Conservation (phyloP, 2,888 invertebrate species). For the Anticlea derivata region DNA sequence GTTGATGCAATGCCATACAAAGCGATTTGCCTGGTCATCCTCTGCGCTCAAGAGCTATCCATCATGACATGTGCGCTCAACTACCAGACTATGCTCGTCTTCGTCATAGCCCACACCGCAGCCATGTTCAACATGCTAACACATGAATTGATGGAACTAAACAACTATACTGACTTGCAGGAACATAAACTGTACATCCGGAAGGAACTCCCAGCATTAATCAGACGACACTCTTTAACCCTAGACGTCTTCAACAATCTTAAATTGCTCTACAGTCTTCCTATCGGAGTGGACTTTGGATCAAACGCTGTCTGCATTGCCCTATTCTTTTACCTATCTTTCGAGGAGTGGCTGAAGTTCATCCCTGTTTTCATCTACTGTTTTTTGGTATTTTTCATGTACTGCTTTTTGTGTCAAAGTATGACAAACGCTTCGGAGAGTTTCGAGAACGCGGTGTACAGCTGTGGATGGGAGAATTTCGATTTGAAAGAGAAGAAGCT, state of each 20-base stretch:
- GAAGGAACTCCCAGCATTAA: constrained; percentile 47
- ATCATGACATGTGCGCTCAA: constrained; percentile 55
- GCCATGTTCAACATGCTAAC: constrained; percentile 61
- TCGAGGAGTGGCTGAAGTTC: constrained; percentile 58
- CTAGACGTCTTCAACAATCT: constrained; percentile 53
- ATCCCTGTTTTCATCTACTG: constrained; percentile 62
- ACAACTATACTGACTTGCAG: constrained; percentile 37
- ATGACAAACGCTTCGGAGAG: constrained; percentile 62
- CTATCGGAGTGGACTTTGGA: constrained; percentile 67
- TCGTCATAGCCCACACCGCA: constrained; percentile 65
- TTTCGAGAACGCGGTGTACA: constrained; percentile 63
- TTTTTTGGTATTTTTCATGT: constrained; percentile 64
- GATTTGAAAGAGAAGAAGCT: constrained; percentile 54
- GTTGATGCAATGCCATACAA: constrained; percentile 53
- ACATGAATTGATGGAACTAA: constrained; percentile 54
- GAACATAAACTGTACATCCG: constrained; percentile 43
- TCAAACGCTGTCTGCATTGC: constrained; percentile 63
- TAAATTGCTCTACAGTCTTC: constrained; percentile 59
- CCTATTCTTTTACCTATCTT: constrained; percentile 60
- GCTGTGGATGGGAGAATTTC: constrained; percentile 75
- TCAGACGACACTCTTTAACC: constrained; percentile 53
- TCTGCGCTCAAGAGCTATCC: constrained; percentile 50
- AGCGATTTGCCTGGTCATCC: constrained; percentile 54
- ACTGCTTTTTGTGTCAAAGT: constrained; percentile 67
- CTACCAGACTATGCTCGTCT: constrained; percentile 61